Conservation (phyloP, 2,797 vertebrate genomes). For the Falco biarmicus region DNA sequence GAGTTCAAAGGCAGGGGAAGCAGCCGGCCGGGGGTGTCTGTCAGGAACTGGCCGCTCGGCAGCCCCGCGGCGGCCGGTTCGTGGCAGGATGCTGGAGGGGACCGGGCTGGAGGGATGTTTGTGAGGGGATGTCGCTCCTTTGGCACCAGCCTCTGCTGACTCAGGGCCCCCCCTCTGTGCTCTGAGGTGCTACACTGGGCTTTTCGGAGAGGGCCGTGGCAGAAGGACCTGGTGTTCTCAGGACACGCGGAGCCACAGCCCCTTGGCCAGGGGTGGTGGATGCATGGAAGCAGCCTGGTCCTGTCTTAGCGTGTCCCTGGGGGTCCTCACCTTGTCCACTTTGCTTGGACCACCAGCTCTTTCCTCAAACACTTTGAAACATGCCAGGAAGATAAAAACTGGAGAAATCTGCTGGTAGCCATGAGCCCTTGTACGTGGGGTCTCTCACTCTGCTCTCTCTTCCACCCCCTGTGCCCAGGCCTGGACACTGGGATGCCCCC, state of each 20-base stretch:
- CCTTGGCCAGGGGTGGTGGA: too few relatives aligned
- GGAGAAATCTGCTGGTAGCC: neutral
- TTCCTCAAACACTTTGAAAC: neutral
- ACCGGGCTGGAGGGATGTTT: neutral
- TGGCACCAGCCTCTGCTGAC: neutral
- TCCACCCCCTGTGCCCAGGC: neutral
- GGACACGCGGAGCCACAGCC: neutral
- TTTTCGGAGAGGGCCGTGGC: neutral
- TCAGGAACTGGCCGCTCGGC: neutral
- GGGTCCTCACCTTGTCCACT: neutral
- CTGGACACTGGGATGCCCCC: accelerated
- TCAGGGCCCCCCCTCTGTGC: accelerated
- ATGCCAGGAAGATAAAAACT: neutral
- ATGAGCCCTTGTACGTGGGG: accelerated
- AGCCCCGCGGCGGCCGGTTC: accelerated
- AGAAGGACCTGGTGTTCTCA: neutral
- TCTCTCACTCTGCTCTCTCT: neutral
- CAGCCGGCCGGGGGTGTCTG: neutral
- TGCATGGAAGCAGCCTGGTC: neutral
- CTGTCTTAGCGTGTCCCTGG: neutral
- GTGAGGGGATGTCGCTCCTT: neutral
- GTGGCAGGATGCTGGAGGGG: neutral
- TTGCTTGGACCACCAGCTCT: neutral
- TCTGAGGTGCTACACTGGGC: accelerated
- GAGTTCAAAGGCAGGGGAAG: constrained; percentile 59